These are phyloP conservation scores for Tylochromis polylepis DNA, from an alignment of 2,113 vertebrate species.

Conservation along the genomic window DNA sequence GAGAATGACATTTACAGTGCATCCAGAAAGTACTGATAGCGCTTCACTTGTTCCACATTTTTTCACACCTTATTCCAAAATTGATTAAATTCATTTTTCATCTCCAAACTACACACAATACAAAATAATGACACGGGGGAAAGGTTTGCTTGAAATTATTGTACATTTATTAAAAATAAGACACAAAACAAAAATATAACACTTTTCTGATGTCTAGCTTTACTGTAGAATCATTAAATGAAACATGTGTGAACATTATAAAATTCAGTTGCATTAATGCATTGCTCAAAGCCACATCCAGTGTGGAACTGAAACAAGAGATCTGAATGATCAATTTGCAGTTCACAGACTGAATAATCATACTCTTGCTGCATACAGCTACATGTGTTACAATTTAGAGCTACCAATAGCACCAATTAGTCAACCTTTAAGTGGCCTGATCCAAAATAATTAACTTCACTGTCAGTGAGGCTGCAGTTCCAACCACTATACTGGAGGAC, in stretches of 20 bases:
- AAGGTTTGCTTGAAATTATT: not conserved
- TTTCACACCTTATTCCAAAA: not conserved
- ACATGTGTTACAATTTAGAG: not conserved
- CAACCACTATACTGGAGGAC: not conserved
- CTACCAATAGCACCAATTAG: slow-evolving; percentile 12
- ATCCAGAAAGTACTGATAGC: not conserved
- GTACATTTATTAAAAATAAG: not conserved
- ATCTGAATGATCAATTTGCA: not conserved
- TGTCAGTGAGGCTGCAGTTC: not conserved
- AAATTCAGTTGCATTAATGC: not conserved
- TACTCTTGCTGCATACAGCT: not conserved
- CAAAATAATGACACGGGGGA: not conserved
- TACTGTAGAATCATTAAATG: not conserved
- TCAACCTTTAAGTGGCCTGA: not conserved
- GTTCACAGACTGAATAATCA: not conserved
- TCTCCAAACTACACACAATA: not conserved
- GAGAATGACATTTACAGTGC: not conserved
- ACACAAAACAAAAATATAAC: not conserved
- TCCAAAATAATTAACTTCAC: slow-evolving; percentile 12
- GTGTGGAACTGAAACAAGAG: not conserved
- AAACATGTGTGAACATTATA: not conserved
- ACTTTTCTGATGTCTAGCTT: not conserved
- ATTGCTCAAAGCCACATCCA: not conserved
- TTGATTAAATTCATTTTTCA: not conserved
- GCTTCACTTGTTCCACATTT: not conserved